A percentile compares a stretch with the other conserved stretches of the same genome.
Evolutionary conservation across 1,140 invertebrate genomes (phyloP).

Genomic region (Pachyrhynchus sulphureomaculatus): DNA sequence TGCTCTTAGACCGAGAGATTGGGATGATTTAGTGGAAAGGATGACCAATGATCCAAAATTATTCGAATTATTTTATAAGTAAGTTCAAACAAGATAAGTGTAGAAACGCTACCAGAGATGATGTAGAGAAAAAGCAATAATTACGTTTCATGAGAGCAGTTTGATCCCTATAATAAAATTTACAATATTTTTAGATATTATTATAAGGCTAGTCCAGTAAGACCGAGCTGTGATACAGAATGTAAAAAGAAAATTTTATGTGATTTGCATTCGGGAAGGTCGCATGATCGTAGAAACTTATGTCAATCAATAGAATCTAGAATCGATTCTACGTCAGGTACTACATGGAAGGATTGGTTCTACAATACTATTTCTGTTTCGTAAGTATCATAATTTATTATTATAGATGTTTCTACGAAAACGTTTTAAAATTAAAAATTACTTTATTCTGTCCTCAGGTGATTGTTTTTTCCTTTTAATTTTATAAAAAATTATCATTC

Average conservation of each 20-base stretch:
- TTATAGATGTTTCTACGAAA: not conserved
- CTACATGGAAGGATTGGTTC: slow-evolving; percentile 80
- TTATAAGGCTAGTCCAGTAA: slow-evolving; percentile 83
- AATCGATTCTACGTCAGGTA: slow-evolving; percentile 70
- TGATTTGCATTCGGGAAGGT: slow-evolving; percentile 79
- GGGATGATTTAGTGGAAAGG: slow-evolving; percentile 81
- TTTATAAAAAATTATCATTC: no score
- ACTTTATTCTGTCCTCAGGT: no score
- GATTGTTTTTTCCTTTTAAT: not conserved
- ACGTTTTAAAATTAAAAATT: no score
- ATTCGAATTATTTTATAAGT: slow-evolving; percentile 90
- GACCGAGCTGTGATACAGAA: slow-evolving; percentile 75
- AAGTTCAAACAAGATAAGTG: slow-evolving; percentile 31
- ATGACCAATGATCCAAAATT: slow-evolving; percentile 81
- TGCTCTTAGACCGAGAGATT: slow-evolving; percentile 78
- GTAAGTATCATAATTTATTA: slow-evolving; percentile 70
- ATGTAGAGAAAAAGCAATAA: no score
- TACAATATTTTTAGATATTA: slow-evolving; percentile 71
- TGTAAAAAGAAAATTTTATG: slow-evolving; percentile 84
- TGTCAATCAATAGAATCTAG: slow-evolving; percentile 78
- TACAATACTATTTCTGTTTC: slow-evolving; percentile 82
- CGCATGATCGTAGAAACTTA: slow-evolving; percentile 81
- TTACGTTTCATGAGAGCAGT: no score
- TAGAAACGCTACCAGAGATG: no score
- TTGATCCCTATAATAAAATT: no score